These are phyloP conservation scores for Microcebus griseorufus DNA, from an alignment of 2,113 vertebrate genomes.

Conservation along the genomic window DNA sequence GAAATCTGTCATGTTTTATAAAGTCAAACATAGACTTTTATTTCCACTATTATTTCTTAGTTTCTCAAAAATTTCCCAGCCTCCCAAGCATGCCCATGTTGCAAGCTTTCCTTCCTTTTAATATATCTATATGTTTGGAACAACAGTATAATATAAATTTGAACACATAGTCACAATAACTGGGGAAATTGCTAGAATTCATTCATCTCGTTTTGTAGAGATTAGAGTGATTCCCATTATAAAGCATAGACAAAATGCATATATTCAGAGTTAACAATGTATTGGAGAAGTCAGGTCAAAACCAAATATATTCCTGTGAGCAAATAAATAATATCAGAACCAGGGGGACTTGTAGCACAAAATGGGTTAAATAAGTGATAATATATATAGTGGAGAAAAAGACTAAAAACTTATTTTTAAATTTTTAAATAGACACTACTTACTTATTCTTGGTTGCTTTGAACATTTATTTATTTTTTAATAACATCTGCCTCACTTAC, in stretches of 20 bases:
- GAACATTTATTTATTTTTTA: neutral
- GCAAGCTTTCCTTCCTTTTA: neutral
- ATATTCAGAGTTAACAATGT: neutral
- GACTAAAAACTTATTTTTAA: neutral
- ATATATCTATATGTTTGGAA: neutral
- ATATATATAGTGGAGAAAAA: neutral
- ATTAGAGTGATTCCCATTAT: neutral
- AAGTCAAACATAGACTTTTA: neutral
- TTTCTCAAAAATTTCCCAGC: neutral
- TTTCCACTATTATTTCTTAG: neutral
- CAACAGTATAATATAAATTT: neutral
- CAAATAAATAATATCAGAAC: neutral
- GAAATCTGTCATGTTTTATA: neutral
- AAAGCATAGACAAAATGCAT: neutral
- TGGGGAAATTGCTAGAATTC: neutral
- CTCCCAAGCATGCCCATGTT: neutral
- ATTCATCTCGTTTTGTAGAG: neutral
- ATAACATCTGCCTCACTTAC: neutral
- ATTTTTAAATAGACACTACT: neutral
- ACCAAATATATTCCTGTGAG: neutral
- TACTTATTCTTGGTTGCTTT: neutral
- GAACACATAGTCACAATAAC: neutral
- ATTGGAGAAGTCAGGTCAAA: neutral
- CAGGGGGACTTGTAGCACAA: neutral
- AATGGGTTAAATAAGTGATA: neutral